phyloP scores from a whole-genome alignment of 2,797 vertebrate genomes.

The Melanotaenia parkinsoni region DNA sequence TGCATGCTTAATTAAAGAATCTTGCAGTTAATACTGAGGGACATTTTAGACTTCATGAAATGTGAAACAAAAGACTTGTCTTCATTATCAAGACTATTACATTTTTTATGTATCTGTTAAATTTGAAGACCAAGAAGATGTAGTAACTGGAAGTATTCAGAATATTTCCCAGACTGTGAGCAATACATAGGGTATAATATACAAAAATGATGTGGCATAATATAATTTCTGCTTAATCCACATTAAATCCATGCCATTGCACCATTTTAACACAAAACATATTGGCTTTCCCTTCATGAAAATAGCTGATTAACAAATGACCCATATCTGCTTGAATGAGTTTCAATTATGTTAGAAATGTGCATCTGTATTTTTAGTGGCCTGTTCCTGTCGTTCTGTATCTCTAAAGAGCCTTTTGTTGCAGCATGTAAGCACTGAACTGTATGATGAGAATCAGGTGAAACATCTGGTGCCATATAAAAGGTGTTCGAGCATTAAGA shows the following conservation, averaged over 20 bases:
- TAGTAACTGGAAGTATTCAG: neutral
- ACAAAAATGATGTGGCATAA: neutral
- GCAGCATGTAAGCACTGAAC: conserved; percentile 38
- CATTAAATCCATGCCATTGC: conserved; percentile 15
- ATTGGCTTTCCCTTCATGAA: conserved; percentile 36
- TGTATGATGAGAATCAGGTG: conserved; percentile 67
- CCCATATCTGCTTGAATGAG: conserved; percentile 53
- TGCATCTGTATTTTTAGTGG: conserved; percentile 54
- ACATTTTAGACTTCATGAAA: neutral
- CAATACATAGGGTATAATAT: neutral
- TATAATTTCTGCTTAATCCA: conserved; percentile 13
- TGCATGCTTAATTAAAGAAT: neutral
- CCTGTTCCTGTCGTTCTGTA: conserved; percentile 30
- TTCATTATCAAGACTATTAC: neutral
- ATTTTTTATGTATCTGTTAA: neutral
- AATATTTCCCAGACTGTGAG: neutral
- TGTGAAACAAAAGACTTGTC: neutral
- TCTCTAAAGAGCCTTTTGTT: conserved; percentile 52
- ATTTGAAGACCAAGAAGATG: neutral
- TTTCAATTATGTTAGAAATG: conserved; percentile 54
- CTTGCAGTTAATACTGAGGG: neutral
- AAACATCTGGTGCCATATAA: conserved; percentile 73
- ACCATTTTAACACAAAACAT: conserved; percentile 14
- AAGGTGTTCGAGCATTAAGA: conserved; percentile 62
- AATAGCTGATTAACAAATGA: conserved; percentile 57